Percentiles rank a stretch among this genome's conserved stretches.
These are phyloP conservation scores for Fulmarus glacialis DNA, from an alignment of 2,113 vertebrate species.

Conservation along the genomic window DNA sequence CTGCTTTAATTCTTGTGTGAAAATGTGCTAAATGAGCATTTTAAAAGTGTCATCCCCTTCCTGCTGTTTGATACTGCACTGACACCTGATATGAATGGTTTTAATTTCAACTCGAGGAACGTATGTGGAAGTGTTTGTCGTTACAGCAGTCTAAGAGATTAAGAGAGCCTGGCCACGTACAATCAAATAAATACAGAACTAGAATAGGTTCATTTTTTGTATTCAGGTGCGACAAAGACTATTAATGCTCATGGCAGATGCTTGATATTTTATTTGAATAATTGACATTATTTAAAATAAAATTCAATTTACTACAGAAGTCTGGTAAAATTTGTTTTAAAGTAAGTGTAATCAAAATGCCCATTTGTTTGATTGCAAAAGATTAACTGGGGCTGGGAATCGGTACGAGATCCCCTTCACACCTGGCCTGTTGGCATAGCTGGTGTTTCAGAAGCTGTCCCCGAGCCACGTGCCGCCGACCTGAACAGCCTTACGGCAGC, in stretches of 20 bases:
- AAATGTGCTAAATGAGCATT: background rate
- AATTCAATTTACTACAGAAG: background rate
- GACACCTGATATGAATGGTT: background rate
- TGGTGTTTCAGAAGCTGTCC: background rate
- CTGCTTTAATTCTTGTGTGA: background rate
- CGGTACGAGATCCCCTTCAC: accelerated
- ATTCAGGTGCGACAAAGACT: background rate
- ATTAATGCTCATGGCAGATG: background rate
- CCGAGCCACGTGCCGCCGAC: accelerated
- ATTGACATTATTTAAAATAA: conserved; percentile 25
- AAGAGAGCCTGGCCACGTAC: background rate
- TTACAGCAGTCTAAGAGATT: background rate
- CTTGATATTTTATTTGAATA: background rate
- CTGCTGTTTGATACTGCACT: background rate
- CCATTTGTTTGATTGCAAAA: background rate
- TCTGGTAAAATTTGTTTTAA: background rate
- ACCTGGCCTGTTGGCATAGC: too few species aligned
- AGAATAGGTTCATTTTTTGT: background rate
- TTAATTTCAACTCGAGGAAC: background rate
- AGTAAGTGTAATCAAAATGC: background rate
- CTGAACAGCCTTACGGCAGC: too few species aligned
- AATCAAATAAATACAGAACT: background rate
- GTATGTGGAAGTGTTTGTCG: background rate
- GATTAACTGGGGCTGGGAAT: background rate
- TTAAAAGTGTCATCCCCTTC: background rate